Conservation (phyloP, 2,888 invertebrate genomes). For the Rhaphigaster nebulosa region DNA sequence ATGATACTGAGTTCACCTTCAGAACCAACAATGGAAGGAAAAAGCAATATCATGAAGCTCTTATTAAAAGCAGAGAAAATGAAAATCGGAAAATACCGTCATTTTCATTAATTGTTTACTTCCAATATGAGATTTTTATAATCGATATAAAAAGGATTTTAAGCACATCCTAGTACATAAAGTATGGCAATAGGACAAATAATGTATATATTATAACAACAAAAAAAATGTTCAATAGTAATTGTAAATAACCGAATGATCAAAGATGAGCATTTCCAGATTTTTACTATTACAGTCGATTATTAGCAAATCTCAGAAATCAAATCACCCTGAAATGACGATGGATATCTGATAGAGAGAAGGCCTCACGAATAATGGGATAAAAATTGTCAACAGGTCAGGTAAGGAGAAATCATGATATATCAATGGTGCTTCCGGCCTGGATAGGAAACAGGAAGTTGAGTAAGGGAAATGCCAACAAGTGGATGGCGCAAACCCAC, state of each 20-base stretch:
- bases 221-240: too few relatives aligned
- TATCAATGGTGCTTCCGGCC: constrained; percentile 63
- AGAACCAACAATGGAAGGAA: too few relatives aligned
- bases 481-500: constrained; percentile 58
- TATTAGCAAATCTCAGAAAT: neutral
- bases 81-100: too few relatives aligned
- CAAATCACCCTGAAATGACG: constrained; percentile 34
- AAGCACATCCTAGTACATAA: too few relatives aligned
- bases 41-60: too few relatives aligned
- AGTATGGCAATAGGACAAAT: too few relatives aligned
- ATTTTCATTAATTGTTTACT: too few relatives aligned
- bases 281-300: neutral
- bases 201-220: too few relatives aligned
- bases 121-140: too few relatives aligned
- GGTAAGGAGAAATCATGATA: constrained; percentile 52
- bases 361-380: constrained; percentile 37
- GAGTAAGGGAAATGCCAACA: constrained; percentile 60
- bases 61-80: too few relatives aligned
- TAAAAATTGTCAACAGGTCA: constrained; percentile 51
- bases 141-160: too few relatives aligned
- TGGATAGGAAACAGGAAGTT: constrained; percentile 63
- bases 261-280: neutral
- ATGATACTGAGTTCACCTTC: too few relatives aligned
- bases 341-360: neutral
- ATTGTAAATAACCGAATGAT: neutral